These are phyloP conservation scores for Chromobotia macracanthus DNA, from an alignment of 2,797 vertebrate species.

Conservation along the genomic window DNA sequence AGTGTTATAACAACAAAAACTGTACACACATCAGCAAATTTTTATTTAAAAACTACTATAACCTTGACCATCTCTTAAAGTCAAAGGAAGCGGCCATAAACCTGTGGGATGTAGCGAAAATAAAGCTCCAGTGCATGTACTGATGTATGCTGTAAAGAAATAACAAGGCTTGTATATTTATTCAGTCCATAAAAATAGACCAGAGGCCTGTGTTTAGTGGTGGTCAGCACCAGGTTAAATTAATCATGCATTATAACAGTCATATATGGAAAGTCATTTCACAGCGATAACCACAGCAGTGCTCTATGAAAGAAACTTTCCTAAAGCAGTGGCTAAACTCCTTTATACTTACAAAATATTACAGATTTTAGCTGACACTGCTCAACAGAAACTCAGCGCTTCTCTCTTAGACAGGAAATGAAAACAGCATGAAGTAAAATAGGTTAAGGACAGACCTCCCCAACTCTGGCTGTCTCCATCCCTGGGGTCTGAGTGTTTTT, in stretches of 20 bases:
- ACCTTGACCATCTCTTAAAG: no score
- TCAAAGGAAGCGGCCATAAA: no score
- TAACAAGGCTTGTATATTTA: not conserved
- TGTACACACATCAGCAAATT: no score
- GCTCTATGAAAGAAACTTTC: conserved; percentile 36
- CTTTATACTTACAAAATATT: conserved; percentile 50
- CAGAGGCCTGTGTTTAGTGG: conserved; percentile 24
- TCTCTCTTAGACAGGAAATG: conserved; percentile 51
- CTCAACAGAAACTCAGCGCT: conserved; percentile 43
- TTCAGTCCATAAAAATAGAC: conserved; percentile 25
- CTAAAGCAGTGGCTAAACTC: conserved; percentile 30
- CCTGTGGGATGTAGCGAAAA: no score
- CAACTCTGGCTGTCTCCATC: conserved; percentile 12
- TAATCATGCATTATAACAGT: conserved; percentile 24
- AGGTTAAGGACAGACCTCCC: conserved; percentile 3
- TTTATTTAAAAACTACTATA: no score
- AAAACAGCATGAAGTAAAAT: conserved; percentile 47
- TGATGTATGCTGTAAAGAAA: no score
- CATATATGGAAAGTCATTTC: conserved; percentile 50
- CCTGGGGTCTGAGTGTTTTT: conserved; percentile 34
- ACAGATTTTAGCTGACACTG: conserved; percentile 53
- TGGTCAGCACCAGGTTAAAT: conserved; percentile 38
- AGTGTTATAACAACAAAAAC: no score
- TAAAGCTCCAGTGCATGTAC: no score
- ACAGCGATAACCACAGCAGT: conserved; percentile 26